Base-by-base conservation (phyloP, 2,113 vertebrate species). In the Rutilus rutilus region DNA sequence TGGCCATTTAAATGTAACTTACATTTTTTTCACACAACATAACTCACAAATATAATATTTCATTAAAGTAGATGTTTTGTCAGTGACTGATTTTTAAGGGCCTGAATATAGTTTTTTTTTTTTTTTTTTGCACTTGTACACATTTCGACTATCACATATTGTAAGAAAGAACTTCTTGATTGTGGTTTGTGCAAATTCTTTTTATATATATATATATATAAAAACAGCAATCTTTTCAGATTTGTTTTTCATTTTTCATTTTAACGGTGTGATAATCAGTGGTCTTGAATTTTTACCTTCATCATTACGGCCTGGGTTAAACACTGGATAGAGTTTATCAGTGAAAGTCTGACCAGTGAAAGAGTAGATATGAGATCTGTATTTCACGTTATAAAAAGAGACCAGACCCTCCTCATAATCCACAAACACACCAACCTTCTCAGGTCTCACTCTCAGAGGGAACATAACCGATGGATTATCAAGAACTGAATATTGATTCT, bases 321-420 rank as follows among this genome's bases (percentile, higher is more conserved):
- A 65, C 17, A 17, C 30, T 33, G 64, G 64, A 19, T 33, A 65
- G 27, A 65, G 64, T 65, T 65, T 65, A 0, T 65, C 64, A 33
- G 64, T 19, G 64, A 65, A 65, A 65, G 64, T 65, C 64, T 65
- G 64, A 33, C 6, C 27, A 65, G 64, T 65, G 15, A 33, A 33
- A 33, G 64, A 33, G 64, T 65, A 33, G 64, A 65, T 17, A 65
- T 65, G 14, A 30, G 15, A 65, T 1, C 64, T 65, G 64, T 14
- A 27, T 14, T 30, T 36, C 33, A 36, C 64, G 1, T 65, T 6
- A 33, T 65, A 65, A 65, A 65, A 65, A 30, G 62, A 65, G 27
- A 65, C 62, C 14, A 65, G 64, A 33, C 64, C 64, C 27, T 65
- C 15, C 64, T 65, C 64, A 65, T 65, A 65, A 65, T 65, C 64